Conservation (phyloP, 2,797 vertebrate species). For the Nasua narica region DNA sequence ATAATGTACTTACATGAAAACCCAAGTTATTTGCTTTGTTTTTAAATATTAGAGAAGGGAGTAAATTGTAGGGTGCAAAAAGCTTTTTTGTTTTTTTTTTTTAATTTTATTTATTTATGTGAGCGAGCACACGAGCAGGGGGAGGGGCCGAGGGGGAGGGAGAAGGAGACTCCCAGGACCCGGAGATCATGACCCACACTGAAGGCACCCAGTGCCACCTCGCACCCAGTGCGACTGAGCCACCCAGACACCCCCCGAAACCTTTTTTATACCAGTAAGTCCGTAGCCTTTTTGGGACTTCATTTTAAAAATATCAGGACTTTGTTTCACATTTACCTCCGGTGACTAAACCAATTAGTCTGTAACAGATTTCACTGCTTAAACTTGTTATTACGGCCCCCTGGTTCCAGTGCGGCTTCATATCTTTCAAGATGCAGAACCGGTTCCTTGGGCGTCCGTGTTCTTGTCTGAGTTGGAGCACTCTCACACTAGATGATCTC, state of each 20-base stretch:
- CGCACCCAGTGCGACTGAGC: too few relatives aligned
- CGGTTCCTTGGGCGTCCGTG: background rate
- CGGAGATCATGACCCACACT: background rate
- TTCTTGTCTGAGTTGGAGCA: background rate
- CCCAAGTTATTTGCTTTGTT: background rate
- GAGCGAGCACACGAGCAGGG: background rate
- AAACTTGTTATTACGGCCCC: background rate
- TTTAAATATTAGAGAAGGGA: background rate
- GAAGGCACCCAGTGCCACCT: too few relatives aligned
- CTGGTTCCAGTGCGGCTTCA: background rate
- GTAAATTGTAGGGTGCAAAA: background rate
- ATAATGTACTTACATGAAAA: background rate
- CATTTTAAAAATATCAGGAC: background rate
- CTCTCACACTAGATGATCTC: background rate
- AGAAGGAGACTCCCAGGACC: background rate
- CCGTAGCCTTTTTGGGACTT: background rate
- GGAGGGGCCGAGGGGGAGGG: background rate
- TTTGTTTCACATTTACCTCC: background rate
- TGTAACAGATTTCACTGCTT: background rate
- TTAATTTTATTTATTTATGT: background rate
- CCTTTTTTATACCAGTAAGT: background rate
- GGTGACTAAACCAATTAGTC: background rate
- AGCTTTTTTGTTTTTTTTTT: background rate
- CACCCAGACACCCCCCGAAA: background rate
- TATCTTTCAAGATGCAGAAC: background rate